Evolutionary conservation across 2,797 vertebrate genomes (phyloP).

Genomic region (Alcedo atthis): DNA sequence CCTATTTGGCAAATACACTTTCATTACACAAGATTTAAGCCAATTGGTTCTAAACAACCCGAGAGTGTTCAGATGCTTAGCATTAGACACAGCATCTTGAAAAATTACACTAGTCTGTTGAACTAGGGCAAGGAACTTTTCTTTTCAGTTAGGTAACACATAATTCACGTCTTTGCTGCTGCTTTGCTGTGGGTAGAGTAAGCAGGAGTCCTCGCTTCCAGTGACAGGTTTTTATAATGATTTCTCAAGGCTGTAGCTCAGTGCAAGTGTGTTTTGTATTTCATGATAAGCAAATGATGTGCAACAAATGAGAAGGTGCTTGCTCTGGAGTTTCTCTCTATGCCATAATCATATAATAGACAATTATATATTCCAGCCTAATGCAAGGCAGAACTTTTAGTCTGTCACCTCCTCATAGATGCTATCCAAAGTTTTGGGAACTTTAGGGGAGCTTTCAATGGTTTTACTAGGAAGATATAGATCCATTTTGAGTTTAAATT

Average conservation of each 20-base stretch:
- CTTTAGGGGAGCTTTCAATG: background rate
- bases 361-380: background rate
- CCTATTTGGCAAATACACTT: constrained; percentile 43
- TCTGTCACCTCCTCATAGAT: background rate
- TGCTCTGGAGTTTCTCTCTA: background rate
- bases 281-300: constrained; percentile 26
- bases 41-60: constrained; percentile 56
- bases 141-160: background rate
- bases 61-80: constrained; percentile 30
- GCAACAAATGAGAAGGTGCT: constrained; percentile 32
- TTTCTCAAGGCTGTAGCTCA: constrained; percentile 41
- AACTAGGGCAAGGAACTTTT: constrained; percentile 49
- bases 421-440: background rate
- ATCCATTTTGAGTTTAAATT: background rate
- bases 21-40: constrained; percentile 54
- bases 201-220: background rate
- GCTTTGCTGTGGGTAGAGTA: background rate
- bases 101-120: constrained; percentile 40
- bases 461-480: background rate
- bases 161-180: background rate
- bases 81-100: constrained; percentile 15
- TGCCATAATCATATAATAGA: background rate
- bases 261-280: background rate
- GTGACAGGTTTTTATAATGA: constrained; percentile 28
- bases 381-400: background rate